Conservation (phyloP, 2,797 vertebrate genomes). For the Phylloscopus collybita region DNA sequence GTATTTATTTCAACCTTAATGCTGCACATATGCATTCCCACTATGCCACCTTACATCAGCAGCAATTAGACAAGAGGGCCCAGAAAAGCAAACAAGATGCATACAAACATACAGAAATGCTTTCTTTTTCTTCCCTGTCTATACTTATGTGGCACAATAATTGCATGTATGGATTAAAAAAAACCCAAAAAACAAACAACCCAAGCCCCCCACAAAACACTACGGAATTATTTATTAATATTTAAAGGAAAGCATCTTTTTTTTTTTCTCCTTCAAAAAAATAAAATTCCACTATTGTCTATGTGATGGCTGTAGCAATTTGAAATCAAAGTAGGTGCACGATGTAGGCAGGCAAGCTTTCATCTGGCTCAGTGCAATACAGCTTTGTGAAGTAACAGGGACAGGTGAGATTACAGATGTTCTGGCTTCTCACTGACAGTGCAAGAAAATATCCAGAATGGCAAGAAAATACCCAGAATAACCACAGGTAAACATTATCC, state of each 20-base stretch:
- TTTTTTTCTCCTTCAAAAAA: not conserved
- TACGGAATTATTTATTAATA: not conserved
- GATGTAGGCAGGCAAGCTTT: not conserved
- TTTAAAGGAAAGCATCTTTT: not conserved
- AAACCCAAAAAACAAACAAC: not conserved
- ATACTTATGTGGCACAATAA: not conserved
- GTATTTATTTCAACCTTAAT: not conserved
- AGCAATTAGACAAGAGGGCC: not conserved
- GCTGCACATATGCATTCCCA: not conserved
- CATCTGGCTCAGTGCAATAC: not conserved
- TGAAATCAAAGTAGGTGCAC: not conserved
- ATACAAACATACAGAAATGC: not conserved
- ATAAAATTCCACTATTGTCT: not conserved
- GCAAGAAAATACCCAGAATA: not conserved
- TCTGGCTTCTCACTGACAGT: not conserved
- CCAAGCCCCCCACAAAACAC: accelerated
- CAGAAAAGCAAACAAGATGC: not conserved
- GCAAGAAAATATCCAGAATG: not conserved
- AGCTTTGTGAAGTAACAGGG: slow-evolving; percentile 9
- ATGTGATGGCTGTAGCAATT: not conserved
- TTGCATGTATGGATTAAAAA: not conserved
- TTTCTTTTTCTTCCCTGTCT: not conserved
- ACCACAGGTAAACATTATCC: not conserved
- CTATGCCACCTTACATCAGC: not conserved
- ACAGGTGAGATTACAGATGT: slow-evolving; percentile 31